Conservation (phyloP, 2,888 invertebrate genomes). For the Cephus spinipes region DNA sequence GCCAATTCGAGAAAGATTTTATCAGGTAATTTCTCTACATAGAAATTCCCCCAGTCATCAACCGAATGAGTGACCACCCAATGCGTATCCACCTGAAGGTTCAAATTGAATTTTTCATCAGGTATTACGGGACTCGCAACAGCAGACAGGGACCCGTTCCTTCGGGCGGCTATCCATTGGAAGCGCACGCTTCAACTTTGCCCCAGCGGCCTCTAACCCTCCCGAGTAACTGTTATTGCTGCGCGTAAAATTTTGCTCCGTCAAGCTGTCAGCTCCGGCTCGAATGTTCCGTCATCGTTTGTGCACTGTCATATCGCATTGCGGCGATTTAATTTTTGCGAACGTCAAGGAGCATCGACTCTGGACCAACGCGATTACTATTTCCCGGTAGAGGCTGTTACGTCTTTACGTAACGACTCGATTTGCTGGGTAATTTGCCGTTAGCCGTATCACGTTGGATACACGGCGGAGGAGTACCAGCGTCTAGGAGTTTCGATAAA, state of each 20-base stretch:
- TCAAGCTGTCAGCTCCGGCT: conserved; percentile 13
- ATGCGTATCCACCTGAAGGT: background rate
- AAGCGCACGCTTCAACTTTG: conserved; percentile 12
- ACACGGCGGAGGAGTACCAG: background rate
- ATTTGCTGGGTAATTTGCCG: background rate
- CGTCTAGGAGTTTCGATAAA: background rate
- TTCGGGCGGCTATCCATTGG: background rate
- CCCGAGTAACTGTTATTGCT: conserved; percentile 10
- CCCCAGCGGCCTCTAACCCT: conserved; percentile 11
- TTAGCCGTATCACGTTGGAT: background rate
- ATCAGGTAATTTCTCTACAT: background rate
- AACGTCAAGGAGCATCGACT: background rate
- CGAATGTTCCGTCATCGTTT: background rate
- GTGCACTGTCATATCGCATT: background rate
- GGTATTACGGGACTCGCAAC: background rate
- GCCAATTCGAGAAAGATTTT: background rate
- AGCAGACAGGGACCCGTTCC: background rate
- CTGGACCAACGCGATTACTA: background rate
- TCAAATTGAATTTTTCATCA: background rate
- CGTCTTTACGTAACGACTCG: background rate
- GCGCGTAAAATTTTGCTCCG: conserved; percentile 9
- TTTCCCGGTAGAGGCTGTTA: background rate
- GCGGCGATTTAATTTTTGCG: background rate
- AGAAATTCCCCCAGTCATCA: background rate
- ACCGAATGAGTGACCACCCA: background rate